phyloP scores from a whole-genome alignment of 2,888 invertebrate genomes.

The Phortica magna region DNA sequence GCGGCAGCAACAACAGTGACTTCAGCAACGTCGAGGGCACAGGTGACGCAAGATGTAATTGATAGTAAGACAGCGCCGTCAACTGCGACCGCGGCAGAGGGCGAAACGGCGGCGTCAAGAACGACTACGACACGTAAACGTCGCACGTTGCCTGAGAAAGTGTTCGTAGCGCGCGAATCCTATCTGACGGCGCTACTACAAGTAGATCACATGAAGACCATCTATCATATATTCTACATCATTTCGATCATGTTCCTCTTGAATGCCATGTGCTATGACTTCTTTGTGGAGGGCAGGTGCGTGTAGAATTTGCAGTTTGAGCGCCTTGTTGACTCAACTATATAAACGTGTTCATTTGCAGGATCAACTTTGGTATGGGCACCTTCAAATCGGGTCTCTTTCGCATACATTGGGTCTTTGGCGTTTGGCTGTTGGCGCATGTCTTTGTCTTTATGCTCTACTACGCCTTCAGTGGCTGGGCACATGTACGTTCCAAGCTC shows the following conservation, averaged over 20 bases:
- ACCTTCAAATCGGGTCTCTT: conserved; percentile 82
- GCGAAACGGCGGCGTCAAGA: background rate
- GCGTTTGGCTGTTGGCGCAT: conserved; percentile 80
- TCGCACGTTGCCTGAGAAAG: conserved; percentile 80
- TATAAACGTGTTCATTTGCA: conserved; percentile 37
- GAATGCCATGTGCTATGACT: conserved; percentile 84
- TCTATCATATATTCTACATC: conserved; percentile 91
- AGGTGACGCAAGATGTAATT: conserved; percentile 5
- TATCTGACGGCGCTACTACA: conserved; percentile 88
- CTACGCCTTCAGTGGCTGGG: conserved; percentile 79
- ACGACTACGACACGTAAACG: conserved; percentile 40
- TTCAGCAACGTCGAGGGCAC: conserved; percentile 45
- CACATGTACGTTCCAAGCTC: conserved; percentile 63
- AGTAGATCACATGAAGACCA: conserved; percentile 87
- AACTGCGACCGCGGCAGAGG: background rate
- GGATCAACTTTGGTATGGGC: conserved; percentile 79
- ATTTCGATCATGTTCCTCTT: conserved; percentile 87
- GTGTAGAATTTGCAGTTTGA: background rate
- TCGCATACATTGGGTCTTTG: conserved; percentile 80
- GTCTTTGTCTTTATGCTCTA: conserved; percentile 77
- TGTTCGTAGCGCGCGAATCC: conserved; percentile 86
- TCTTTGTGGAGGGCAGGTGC: conserved; percentile 86
- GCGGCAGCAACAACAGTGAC: conserved; percentile 27
- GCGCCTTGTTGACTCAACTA: background rate
- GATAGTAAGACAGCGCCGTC: background rate